Evolutionary conservation across 2,797 vertebrate genomes (phyloP).

Genomic region (Melanotaenia boesemani): DNA sequence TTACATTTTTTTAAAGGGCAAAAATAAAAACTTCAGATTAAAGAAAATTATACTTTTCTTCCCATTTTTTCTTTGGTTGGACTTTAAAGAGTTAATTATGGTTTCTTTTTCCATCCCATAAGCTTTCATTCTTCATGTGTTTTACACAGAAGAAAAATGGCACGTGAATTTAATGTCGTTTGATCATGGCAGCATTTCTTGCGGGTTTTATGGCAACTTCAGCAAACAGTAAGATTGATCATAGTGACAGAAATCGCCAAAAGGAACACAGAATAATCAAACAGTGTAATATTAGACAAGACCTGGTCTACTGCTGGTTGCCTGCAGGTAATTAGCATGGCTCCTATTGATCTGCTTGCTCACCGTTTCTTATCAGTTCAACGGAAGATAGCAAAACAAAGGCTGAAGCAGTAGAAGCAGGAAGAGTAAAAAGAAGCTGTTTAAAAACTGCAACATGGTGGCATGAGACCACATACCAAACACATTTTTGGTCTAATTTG

Average conservation of each 20-base stretch:
- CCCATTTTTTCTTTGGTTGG: too few relatives aligned
- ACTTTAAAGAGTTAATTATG: background rate
- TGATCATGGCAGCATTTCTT: constrained; percentile 57
- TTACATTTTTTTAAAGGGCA: too few relatives aligned
- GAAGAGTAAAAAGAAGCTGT: background rate
- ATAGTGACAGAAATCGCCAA: constrained; percentile 46
- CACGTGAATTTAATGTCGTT: constrained; percentile 62
- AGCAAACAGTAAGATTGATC: constrained; percentile 61
- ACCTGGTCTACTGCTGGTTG: constrained; percentile 57
- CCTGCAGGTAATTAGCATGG: constrained; percentile 63
- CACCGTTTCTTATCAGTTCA: constrained; percentile 62
- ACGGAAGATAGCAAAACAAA: constrained; percentile 37
- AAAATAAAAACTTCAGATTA: too few relatives aligned
- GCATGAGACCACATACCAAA: background rate
- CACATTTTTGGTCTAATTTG: background rate
- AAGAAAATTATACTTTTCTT: too few relatives aligned
- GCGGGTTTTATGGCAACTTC: constrained; percentile 55
- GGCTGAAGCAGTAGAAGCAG: background rate
- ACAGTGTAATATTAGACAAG: constrained; percentile 34
- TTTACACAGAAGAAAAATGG: constrained; percentile 36
- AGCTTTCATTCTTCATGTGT: constrained; percentile 50
- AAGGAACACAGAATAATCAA: constrained; percentile 51
- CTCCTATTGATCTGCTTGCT: constrained; percentile 57
- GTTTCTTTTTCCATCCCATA: constrained; percentile 44
- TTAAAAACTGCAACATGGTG: background rate